Percentiles rank a stretch among this genome's conserved stretches.
These are phyloP conservation scores for Babylonia areolata DNA, from an alignment of 1,140 invertebrate genomes.

Conservation along the genomic window DNA sequence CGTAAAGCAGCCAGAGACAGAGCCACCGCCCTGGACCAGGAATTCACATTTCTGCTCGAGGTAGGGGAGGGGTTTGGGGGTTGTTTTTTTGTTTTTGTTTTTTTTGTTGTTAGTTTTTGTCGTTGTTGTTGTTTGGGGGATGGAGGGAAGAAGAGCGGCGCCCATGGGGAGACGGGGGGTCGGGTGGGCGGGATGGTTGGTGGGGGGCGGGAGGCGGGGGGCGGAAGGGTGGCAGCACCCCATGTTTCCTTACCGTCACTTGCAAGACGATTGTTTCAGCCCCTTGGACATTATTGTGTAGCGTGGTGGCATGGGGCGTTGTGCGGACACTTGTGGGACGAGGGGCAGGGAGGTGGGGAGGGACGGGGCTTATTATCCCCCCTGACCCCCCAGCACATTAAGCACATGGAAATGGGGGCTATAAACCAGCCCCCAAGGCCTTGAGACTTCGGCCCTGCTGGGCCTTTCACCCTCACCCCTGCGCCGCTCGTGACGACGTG, in stretches of 20 bases:
- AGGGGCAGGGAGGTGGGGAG: not conserved
- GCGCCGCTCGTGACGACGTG: not conserved
- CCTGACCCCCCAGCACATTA: not conserved
- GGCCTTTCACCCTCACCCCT: not conserved
- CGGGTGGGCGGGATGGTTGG: not conserved
- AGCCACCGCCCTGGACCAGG: not conserved
- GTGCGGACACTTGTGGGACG: not conserved
- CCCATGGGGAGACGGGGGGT: not conserved
- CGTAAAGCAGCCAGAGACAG: not conserved
- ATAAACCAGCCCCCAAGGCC: not conserved
- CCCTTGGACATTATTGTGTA: too few relatives aligned
- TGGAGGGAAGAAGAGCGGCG: not conserved
- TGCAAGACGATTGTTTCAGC: too few relatives aligned
- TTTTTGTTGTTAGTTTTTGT: too few relatives aligned
- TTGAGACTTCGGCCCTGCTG: not conserved
- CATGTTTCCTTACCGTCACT: too few relatives aligned
- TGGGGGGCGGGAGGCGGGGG: not conserved
- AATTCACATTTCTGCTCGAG: not conserved
- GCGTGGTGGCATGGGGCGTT: not conserved
- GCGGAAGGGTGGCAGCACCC: not conserved
- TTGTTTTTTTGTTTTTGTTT: too few relatives aligned
- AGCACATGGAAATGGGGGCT: not conserved
- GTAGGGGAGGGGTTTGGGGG: not conserved
- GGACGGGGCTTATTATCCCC: not conserved
- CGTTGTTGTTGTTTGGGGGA: not conserved